Conservation (phyloP, 2,113 vertebrate species). For the Nannobrachium achirus region DNA sequence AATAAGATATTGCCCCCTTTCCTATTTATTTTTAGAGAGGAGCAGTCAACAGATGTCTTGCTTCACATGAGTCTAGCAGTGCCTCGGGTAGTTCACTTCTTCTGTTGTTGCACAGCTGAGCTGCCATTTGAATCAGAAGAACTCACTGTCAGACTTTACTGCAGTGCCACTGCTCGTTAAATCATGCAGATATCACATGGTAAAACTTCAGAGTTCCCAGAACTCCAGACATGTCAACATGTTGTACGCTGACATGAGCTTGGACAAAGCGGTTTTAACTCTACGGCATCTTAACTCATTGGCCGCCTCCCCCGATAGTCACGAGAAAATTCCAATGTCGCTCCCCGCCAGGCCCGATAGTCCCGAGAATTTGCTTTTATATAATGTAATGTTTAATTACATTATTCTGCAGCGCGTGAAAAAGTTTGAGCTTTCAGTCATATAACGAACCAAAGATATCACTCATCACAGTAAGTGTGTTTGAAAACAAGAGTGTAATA, state of each 20-base stretch:
- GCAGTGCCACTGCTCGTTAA: conserved; percentile 26
- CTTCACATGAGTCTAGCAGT: conserved; percentile 41
- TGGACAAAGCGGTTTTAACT: not conserved
- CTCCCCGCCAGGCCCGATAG: too few species aligned
- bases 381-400: too few species aligned
- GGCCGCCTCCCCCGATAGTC: too few species aligned
- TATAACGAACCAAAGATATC: too few species aligned
- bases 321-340: too few species aligned
- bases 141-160: conserved; percentile 53
- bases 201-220: conserved; percentile 5
- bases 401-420: too few species aligned
- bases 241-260: conserved; percentile 35
- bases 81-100: conserved; percentile 29
- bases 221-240: conserved; percentile 10
- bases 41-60: conserved; percentile 60
- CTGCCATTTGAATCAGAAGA: conserved; percentile 52
- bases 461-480: too few species aligned
- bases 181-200: conserved; percentile 34
- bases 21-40: conserved; percentile 61
- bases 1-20: conserved; percentile 63
- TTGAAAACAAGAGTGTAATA: too few species aligned
- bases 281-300: too few species aligned
- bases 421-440: too few species aligned
- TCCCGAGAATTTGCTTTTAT: too few species aligned
- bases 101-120: conserved; percentile 33